Evolutionary conservation across 2,113 vertebrate species (phyloP).

Genomic region (Salvelinus alpinus): DNA sequence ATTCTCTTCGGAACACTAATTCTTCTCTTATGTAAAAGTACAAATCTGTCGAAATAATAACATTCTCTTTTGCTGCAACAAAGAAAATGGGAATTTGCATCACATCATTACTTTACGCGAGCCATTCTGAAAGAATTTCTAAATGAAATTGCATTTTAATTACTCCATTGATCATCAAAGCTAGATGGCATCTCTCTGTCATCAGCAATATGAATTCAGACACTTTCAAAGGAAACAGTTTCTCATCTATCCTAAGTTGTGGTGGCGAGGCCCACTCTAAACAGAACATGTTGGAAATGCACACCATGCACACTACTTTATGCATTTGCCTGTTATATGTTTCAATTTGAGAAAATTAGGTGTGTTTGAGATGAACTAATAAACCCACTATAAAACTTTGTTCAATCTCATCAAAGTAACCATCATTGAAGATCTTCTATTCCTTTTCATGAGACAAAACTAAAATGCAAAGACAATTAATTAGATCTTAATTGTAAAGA

Average conservation of each 20-base stretch:
- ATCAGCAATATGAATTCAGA: neutral
- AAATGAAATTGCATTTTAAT: slow-evolving; percentile 4
- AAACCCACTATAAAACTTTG: neutral
- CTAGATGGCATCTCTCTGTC: neutral
- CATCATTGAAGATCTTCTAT: neutral
- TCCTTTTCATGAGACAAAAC: neutral
- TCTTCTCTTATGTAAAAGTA: slow-evolving; percentile 1
- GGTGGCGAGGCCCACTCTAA: neutral
- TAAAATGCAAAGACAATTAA: no score
- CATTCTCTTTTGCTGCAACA: slow-evolving; percentile 11
- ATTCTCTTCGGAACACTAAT: neutral
- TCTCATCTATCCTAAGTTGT: neutral
- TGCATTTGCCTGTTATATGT: no score
- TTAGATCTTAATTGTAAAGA: neutral
- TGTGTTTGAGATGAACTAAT: neutral
- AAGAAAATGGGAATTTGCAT: neutral
- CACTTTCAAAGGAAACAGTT: neutral
- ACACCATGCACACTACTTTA: no score
- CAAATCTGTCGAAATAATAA: neutral
- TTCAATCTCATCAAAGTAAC: neutral
- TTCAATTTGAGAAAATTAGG: no score
- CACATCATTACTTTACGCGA: neutral
- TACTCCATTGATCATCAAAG: slow-evolving; percentile 5
- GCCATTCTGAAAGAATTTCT: neutral
- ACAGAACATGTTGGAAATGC: no score